Evolutionary conservation across 1,140 invertebrate species (phyloP).

Genomic region (Eumeta japonica): DNA sequence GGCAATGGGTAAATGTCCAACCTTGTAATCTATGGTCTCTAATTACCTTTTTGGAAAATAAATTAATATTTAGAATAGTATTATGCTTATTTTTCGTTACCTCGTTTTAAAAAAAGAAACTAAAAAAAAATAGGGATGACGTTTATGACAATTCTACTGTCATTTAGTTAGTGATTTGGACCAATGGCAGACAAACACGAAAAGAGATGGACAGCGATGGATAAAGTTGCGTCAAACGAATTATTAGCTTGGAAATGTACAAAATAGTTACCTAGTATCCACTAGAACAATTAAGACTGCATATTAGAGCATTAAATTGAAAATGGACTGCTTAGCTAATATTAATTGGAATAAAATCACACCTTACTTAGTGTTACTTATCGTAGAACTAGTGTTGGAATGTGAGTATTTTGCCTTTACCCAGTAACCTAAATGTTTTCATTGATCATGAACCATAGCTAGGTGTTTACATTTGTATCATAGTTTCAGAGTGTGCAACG

Average conservation of each 20-base stretch:
- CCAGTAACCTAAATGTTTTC: slow-evolving; percentile 1
- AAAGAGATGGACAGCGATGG: slow-evolving; percentile 39
- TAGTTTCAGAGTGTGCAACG: slow-evolving; percentile 64
- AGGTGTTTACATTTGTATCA: slow-evolving; percentile 6
- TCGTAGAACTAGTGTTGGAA: slow-evolving; percentile 53
- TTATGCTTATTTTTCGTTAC: too few relatives aligned
- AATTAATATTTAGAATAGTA: too few relatives aligned
- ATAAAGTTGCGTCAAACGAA: slow-evolving; percentile 30
- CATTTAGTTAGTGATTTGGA: slow-evolving; percentile 38
- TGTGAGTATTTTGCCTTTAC: slow-evolving; percentile 34
- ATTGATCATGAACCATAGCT: slow-evolving; percentile 1
- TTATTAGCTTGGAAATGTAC: slow-evolving; percentile 43
- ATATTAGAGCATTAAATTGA: slow-evolving; percentile 30
- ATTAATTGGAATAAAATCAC: slow-evolving; percentile 55
- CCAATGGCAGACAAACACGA: slow-evolving; percentile 54
- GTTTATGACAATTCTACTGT: too few relatives aligned
- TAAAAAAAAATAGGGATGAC: too few relatives aligned
- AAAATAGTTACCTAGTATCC: slow-evolving; percentile 13
- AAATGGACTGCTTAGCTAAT: slow-evolving; percentile 48
- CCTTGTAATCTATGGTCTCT: too few relatives aligned
- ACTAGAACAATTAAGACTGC: slow-evolving; percentile 22
- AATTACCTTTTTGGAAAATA: too few relatives aligned
- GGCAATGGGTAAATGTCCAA: too few relatives aligned
- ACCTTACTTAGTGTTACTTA: slow-evolving; percentile 53
- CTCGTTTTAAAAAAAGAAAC: too few relatives aligned